A percentile compares a stretch with the other conserved stretches of the same genome.
phyloP scores from a whole-genome alignment of 2,888 invertebrate genomes.

The Temnothorax unifasciatus region DNA sequence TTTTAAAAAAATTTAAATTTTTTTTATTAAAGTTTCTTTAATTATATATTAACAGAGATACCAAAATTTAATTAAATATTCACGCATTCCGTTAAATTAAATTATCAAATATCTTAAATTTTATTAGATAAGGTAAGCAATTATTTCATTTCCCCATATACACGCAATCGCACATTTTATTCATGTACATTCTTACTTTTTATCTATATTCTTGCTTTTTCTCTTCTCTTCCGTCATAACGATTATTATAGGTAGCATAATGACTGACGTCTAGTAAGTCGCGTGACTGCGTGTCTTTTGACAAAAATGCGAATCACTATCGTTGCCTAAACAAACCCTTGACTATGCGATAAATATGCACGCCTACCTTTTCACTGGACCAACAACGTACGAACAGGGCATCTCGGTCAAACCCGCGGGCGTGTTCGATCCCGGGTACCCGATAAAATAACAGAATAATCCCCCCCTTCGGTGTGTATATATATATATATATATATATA shows the following conservation, averaged over 20 bases:
- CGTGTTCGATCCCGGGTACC: conserved; percentile 67
- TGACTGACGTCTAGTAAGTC: not conserved
- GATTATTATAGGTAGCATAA: not conserved
- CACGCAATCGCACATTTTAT: not conserved
- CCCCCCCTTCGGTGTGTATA: conserved; percentile 51
- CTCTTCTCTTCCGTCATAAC: not conserved
- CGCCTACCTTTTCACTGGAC: conserved; percentile 66
- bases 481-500: not conserved
- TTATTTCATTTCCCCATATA: not conserved
- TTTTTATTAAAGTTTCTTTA: not conserved
- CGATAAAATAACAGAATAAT: conserved; percentile 78
- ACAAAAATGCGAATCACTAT: conserved; percentile 37
- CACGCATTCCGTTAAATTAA: not conserved
- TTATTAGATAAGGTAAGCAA: not conserved
- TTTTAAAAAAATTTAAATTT: not conserved
- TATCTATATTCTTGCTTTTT: not conserved
- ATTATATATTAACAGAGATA: not conserved
- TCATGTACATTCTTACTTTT: not conserved
- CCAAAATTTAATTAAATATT: not conserved
- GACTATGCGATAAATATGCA: conserved; percentile 66
- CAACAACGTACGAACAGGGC: conserved; percentile 43
- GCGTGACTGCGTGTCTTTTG: conserved; percentile 19
- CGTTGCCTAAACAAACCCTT: conserved; percentile 45
- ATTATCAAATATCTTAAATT: not conserved
- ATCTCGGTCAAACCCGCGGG: conserved; percentile 55